phyloP scores from a whole-genome alignment of 2,888 invertebrate species.

The Thyatira batis region DNA sequence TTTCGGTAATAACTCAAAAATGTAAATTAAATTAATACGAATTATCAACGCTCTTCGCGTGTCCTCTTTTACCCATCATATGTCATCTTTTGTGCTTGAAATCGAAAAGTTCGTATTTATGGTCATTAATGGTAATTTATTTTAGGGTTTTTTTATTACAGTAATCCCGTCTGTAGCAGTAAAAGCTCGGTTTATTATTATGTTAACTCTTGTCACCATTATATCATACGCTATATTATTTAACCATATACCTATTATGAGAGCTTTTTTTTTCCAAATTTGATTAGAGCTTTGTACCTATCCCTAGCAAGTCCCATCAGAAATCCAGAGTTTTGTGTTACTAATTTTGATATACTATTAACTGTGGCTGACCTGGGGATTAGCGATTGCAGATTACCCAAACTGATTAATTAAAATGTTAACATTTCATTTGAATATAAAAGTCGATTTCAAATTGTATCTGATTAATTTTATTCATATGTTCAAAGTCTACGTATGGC shows the following conservation, averaged over 20 bases:
- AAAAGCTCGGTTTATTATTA: no score
- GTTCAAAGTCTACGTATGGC: neutral
- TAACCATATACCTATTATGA: no score
- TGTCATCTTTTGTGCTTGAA: neutral
- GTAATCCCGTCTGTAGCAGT: neutral
- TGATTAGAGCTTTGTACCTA: no score
- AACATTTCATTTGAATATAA: neutral
- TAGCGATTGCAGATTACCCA: neutral
- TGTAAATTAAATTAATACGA: slow-evolving; percentile 2
- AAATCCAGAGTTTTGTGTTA: neutral
- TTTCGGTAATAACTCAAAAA: slow-evolving; percentile 1
- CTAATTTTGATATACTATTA: neutral
- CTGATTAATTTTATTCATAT: neutral
- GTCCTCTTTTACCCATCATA: neutral
- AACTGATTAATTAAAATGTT: neutral
- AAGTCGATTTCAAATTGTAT: neutral
- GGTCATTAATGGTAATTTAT: neutral
- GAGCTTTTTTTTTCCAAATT: no score
- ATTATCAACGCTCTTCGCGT: slow-evolving; percentile 1
- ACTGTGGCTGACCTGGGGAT: neutral
- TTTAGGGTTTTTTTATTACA: neutral
- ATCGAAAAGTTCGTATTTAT: neutral
- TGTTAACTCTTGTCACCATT: no score
- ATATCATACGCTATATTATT: no score
- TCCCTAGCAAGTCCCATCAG: no score